Evolutionary conservation across 2,888 invertebrate species (phyloP).

Genomic region (Sesamia inferens): DNA sequence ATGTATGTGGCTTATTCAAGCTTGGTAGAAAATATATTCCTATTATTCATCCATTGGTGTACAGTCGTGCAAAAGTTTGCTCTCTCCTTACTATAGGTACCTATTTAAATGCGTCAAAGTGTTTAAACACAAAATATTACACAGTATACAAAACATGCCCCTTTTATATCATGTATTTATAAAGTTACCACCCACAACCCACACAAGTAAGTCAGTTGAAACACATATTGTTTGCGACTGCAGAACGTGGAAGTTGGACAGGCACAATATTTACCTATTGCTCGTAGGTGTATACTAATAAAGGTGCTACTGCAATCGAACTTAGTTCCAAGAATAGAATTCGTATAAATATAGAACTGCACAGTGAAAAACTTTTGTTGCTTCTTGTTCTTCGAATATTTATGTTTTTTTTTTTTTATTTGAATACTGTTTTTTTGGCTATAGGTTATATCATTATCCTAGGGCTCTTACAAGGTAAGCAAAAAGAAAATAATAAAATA

Average conservation of each 20-base stretch:
- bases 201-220: background rate
- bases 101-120: background rate
- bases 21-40: background rate
- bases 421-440: background rate
- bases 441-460: background rate
- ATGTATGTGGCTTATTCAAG: background rate
- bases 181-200: background rate
- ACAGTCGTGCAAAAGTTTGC: background rate
- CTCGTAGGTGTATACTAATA: slow-evolving; percentile 12
- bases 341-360: slow-evolving; percentile 16
- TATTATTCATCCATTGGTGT: background rate
- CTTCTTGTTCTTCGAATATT: background rate
- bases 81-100: background rate
- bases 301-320: slow-evolving; percentile 40
- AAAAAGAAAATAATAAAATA: background rate
- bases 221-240: background rate
- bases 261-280: slow-evolving; percentile 20
- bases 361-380: slow-evolving; percentile 36
- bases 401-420: background rate
- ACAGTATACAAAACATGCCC: background rate
- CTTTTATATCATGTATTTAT: background rate
- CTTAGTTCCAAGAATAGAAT: background rate
- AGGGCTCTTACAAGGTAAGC: background rate
- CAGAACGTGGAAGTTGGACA: background rate
- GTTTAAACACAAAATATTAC: background rate